Percentiles rank a stretch among this genome's conserved stretches.
Conservation (phyloP, 2,797 vertebrate species). For the Urosaurus nigricauda region DNA sequence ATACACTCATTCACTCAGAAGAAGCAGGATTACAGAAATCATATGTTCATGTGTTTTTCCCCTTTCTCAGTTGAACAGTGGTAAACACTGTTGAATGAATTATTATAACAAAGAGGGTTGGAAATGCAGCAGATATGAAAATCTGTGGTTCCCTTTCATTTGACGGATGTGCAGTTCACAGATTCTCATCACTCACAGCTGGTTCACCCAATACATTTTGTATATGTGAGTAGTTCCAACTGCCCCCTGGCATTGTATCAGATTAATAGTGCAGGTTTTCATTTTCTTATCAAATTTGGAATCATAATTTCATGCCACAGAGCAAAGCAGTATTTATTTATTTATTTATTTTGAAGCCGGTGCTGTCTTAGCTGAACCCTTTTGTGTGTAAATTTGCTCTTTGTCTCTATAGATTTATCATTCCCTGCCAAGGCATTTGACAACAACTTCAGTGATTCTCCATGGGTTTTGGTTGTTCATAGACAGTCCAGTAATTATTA, state of each 20-base stretch:
- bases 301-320: not conserved
- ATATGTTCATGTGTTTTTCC: constrained; percentile 9
- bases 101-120: not conserved
- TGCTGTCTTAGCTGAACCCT: not conserved
- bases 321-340: not conserved
- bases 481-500: not conserved
- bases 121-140: constrained; percentile 5
- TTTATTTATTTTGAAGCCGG: not conserved
- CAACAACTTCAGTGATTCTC: not conserved
- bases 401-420: not conserved
- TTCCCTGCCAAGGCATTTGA: constrained; percentile 19
- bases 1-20: constrained; percentile 13
- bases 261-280: constrained; percentile 2
- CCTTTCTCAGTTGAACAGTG: constrained; percentile 13
- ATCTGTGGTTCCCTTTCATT: not conserved
- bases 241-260: constrained; percentile 7
- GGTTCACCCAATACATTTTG: not conserved
- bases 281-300: not conserved
- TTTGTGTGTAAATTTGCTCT: constrained; percentile 4
- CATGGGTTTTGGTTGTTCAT: not conserved
- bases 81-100: not conserved
- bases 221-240: constrained; percentile 8
- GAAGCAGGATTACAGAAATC: constrained; percentile 13
- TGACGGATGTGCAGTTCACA: not conserved
- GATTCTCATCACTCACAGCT: not conserved